Evolutionary conservation across 1,140 invertebrate genomes (phyloP), one percentile per base, ranked within the genome.

Genomic region (Teleogryllus occipitalis): DNA sequence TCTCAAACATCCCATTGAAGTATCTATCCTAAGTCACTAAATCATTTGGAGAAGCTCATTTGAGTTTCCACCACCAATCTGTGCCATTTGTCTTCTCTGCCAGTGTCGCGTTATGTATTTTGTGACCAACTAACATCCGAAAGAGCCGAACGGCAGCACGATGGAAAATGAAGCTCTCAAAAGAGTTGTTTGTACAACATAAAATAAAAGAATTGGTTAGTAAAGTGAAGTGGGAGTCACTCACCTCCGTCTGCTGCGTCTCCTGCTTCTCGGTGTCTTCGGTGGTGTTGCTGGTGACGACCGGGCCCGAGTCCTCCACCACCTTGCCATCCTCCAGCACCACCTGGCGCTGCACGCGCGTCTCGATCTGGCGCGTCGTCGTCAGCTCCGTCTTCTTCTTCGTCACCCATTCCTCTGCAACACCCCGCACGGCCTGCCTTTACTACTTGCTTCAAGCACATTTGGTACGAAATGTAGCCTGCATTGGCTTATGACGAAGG

Each of bases 251-350:
- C 81, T 94, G 93, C 84, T 94, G 92, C 82, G 93, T 93, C 83
- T 96, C 95, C 84, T 96, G 93, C 47, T 93, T 95, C 82, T 96
- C 92, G 12, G 94, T 94, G 84, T 97, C 95, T 86, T 96, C 95
- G 47, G 93, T 93, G 75, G 94, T 96, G 80, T 95, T 95, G 79
- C 94, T 96, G 81, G 94, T 96, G 82, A 97, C 93, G 83, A 95
- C 91, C 0, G 95, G 95, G 6, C 95, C 95, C 0, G 94, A 92
- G 86, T 97, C 95, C 81, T 92, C 93, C 80, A 97, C 91, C 6
- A 97, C 93, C 83, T 94, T 93, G 54, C 95, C 95, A 88, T 96
- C 95, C 88, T 97, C 95, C 75, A 97, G 87, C 74, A 96, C 90
- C 39, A 97, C 90, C 85, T 96, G 94, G n/a, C 95, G 88, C 84